Evolutionary conservation across 2,797 vertebrate species (phyloP), one percentile per base, ranked within the genome.

Genomic region (Pseudocheirus occidentalis): DNA sequence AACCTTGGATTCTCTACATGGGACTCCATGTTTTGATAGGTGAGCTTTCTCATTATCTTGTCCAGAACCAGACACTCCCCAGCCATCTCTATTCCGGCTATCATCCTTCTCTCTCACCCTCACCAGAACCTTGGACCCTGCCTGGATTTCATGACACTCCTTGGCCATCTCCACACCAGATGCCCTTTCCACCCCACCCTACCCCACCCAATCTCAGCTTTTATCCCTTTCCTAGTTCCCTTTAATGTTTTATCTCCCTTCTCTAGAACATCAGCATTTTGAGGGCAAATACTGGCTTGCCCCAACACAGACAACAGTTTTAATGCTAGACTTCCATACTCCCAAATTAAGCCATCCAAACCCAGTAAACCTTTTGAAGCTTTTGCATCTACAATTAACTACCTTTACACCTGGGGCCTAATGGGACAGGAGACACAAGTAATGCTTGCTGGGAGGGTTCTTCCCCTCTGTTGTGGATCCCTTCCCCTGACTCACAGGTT

Each of bases 281-380:
- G 66, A 73, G 16, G n/a, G 16, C 34, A 18, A 73, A n/a, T n/a
- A 24, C 7, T 7, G 16, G 73, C 40, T 46, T 87, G 73, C 14
- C 57, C 92, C n/a, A 54, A 31, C 62, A 55, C 62, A 90, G 73
- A 95, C 58, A 90, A 0, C 92, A 94, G 5, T 27, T 92, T 97
- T 92, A 53, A 91, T 57, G 54, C 2, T 24, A 55, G 31, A 95
- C 9, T 92, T 10, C 34, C 27, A 56, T 92, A 90, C 34, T 93
- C 55, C 57, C 93, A 73, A 92, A 91, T 93, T 97, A 92, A 96
- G 96, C 91, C 93, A 93, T 91, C 1, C 92, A 66, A 53, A 57
- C n/a, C 29, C 11, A 92, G 46, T 73, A 62, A 50, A 91, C 56
- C 90, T 96, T 92, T 53, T 66, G 91, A 66, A 50, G 90, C 95